A percentile compares a stretch with the other conserved stretches of the same genome.
These are phyloP conservation scores for Calephelis virginiensis DNA, from an alignment of 1,140 invertebrate genomes.

Conservation along the genomic window DNA sequence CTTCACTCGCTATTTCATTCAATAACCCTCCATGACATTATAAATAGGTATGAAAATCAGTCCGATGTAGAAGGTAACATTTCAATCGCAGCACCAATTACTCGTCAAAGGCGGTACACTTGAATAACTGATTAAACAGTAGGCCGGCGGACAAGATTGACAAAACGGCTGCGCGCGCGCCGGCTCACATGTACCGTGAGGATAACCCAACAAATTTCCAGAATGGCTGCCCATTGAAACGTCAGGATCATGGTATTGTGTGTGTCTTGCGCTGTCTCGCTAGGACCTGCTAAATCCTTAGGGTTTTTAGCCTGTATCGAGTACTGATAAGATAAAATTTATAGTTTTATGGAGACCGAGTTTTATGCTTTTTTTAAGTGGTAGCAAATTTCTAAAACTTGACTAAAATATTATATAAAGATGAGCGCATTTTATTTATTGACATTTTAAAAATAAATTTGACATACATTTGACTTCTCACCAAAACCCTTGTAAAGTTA, in stretches of 20 bases:
- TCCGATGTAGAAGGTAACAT: slow-evolving; percentile 47
- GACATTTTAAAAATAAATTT: too few relatives aligned
- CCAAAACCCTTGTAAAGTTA: too few relatives aligned
- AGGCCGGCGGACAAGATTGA: slow-evolving; percentile 61
- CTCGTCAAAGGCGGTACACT: slow-evolving; percentile 69
- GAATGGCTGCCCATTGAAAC: slow-evolving; percentile 64
- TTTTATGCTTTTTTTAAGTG: too few relatives aligned
- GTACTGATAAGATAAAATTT: slow-evolving; percentile 18
- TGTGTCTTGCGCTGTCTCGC: slow-evolving; percentile 30
- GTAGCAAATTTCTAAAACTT: too few relatives aligned
- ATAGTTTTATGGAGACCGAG: background rate
- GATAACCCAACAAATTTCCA: slow-evolving; percentile 68
- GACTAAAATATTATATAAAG: too few relatives aligned
- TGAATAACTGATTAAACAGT: slow-evolving; percentile 71
- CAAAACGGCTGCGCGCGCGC: slow-evolving; percentile 66
- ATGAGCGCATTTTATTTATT: too few relatives aligned
- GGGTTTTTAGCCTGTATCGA: slow-evolving; percentile 6
- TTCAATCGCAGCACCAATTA: slow-evolving; percentile 73
- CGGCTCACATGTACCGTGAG: slow-evolving; percentile 43
- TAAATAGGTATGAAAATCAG: slow-evolving; percentile 21
- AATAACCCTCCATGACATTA: background rate
- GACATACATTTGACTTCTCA: too few relatives aligned
- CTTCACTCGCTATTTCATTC: background rate
- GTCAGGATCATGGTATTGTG: slow-evolving; percentile 62
- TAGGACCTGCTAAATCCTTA: slow-evolving; percentile 21